phyloP scores from a whole-genome alignment of 2,113 vertebrate genomes.

The Rhabdomys dilectus region DNA sequence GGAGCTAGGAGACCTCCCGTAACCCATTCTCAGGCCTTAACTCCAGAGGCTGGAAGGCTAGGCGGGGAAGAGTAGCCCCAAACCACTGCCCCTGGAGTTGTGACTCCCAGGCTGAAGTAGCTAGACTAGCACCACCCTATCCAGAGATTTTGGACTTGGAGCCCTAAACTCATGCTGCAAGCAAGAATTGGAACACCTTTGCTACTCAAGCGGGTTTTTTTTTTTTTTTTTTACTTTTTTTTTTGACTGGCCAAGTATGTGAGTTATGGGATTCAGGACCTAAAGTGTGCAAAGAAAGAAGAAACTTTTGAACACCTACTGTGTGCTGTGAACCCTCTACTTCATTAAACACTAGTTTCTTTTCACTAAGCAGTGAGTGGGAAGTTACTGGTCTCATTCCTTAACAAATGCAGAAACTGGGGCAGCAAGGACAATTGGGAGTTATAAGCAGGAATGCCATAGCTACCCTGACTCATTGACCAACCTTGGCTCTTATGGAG shows the following conservation, averaged over 20 bases:
- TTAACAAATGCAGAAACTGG: constrained; percentile 51
- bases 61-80: too few relatives aligned
- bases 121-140: neutral
- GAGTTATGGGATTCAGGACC: neutral
- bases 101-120: neutral
- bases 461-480: neutral
- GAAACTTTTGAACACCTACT: constrained; percentile 7
- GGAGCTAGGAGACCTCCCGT: neutral
- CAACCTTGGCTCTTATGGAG: neutral
- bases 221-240: neutral
- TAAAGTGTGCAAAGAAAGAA: neutral
- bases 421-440: neutral
- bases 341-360: neutral
- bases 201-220: neutral
- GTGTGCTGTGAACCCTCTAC: neutral
- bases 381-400: neutral
- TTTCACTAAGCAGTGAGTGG: neutral
- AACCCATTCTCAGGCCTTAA: neutral
- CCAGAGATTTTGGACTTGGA: too few relatives aligned
- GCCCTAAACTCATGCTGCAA: neutral
- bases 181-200: neutral
- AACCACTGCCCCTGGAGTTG: neutral
- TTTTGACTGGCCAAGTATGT: neutral
- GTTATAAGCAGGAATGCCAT: neutral
- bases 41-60: neutral